These are phyloP conservation scores for Corbicula japonica DNA, from an alignment of 2,888 invertebrate genomes.

Conservation along the genomic window DNA sequence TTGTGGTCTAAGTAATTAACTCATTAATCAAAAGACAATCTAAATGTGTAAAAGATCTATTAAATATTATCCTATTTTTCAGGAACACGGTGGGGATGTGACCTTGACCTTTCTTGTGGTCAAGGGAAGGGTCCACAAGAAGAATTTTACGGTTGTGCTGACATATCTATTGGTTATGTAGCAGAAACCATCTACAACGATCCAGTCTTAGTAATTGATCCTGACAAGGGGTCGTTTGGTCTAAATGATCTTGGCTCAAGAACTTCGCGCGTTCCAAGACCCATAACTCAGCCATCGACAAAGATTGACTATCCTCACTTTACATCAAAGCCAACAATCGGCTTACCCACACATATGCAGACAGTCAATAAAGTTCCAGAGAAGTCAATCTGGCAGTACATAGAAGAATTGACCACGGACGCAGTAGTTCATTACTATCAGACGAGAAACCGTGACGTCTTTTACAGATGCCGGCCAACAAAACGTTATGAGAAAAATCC, in stretches of 20 bases:
- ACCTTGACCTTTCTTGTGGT: conserved; percentile 50
- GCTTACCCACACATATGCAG: no score
- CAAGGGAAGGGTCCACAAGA: conserved; percentile 70
- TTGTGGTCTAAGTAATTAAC: no score
- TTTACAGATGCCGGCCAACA: background rate
- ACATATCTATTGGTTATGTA: conserved; percentile 56
- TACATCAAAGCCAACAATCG: no score
- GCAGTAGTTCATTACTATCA: conserved; percentile 18
- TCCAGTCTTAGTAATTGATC: conserved; percentile 14
- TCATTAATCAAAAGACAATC: no score
- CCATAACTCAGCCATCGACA: background rate
- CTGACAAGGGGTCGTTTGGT: conserved; percentile 5
- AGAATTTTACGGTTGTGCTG: conserved; percentile 70
- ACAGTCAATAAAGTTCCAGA: no score
- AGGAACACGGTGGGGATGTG: conserved; percentile 70
- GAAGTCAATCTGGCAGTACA: no score
- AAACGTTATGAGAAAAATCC: conserved; percentile 37
- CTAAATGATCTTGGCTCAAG: conserved; percentile 40
- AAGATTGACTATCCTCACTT: no score
- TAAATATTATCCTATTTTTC: no score
- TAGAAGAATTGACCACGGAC: conserved; percentile 16
- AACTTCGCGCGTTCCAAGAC: background rate
- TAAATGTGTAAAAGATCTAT: no score
- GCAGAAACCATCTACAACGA: conserved; percentile 18
- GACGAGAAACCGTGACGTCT: background rate